Base-by-base conservation (phyloP, 92 coral and sea anemone genomes). In the Porites divaricata region DNA sequence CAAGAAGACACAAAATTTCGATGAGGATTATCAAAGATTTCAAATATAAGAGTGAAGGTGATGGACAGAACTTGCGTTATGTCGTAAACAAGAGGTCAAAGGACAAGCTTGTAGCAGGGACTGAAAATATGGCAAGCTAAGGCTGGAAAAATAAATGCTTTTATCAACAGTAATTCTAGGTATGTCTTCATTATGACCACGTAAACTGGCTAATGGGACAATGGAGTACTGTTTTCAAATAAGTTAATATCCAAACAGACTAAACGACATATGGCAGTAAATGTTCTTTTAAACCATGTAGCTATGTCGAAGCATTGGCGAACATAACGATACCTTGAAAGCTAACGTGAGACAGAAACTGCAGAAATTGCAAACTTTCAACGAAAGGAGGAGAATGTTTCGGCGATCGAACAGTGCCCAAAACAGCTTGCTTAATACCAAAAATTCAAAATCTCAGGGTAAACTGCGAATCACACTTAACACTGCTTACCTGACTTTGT, bases 61-160 rank as follows among this genome's bases (percentile, higher is more conserved):
- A 41, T 15, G 50, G 28, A 16, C 65, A 22, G 74, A 58, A 17
- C 25, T 80, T 80, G 85, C 85, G 85, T 80, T 80, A 68, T 80
- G 76, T 70, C 85, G 26, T 25, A 59, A 58, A 20, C 77, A 65
- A 54, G 76, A 68, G 85, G 85, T 80, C 85, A 69, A 54, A 70
- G 69, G 85, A 69, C 68, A 73, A 51, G 9, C 68, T 76, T 24
- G 15, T 8, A 28, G 23, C 70, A 78, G 24, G 86, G 72, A 82
- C 59, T 41, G 71, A 70, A 67, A 70, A 71, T 28, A 71, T 54
- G 77, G 77, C 71, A 41, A 23, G 78, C 49, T 23, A 59, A 20
- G 2, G 21, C 35, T 5, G 45, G 54, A 7, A 65, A 61, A 72
- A 82, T 62, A 20, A 61, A 48, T 21, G 56, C 5, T 80, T 68